Conservation (phyloP, 2,888 invertebrate genomes). For the Pandemis cinnamomeana region DNA sequence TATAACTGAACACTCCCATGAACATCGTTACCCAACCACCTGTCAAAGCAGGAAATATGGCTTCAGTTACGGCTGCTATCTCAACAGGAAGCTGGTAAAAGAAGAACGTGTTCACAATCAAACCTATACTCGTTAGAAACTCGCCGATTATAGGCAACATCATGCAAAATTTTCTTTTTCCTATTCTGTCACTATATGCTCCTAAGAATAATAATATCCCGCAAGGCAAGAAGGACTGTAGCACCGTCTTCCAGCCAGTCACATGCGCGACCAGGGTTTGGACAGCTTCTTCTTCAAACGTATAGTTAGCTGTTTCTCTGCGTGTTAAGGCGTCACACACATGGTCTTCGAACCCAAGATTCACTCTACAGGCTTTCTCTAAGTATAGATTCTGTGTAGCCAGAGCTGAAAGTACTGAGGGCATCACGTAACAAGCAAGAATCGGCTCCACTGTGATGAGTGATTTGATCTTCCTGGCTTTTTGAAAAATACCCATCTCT, state of each 20-base stretch:
- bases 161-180: slow-evolving; percentile 92
- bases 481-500: slow-evolving; percentile 82
- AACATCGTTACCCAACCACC: slow-evolving; percentile 96
- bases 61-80: slow-evolving; percentile 91
- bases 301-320: slow-evolving; percentile 87
- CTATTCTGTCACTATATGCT: slow-evolving; percentile 89
- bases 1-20: slow-evolving; percentile 95
- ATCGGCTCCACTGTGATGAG: slow-evolving; percentile 91
- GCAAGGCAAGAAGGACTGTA: slow-evolving; percentile 92
- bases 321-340: slow-evolving; percentile 91
- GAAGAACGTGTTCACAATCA: slow-evolving; percentile 91
- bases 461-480: slow-evolving; percentile 82
- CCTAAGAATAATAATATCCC: slow-evolving; percentile 92
- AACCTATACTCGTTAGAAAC: slow-evolving; percentile 90
- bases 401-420: slow-evolving; percentile 87
- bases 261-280: slow-evolving; percentile 91
- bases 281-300: slow-evolving; percentile 86
- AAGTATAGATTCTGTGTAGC: slow-evolving; percentile 94
- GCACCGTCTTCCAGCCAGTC: slow-evolving; percentile 93
- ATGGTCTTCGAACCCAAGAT: slow-evolving; percentile 88
- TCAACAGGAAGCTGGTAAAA: slow-evolving; percentile 92
- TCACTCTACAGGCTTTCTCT: slow-evolving; percentile 94
- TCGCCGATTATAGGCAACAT: slow-evolving; percentile 92
- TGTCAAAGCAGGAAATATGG: slow-evolving; percentile 91
- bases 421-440: slow-evolving; percentile 89